Conservation (phyloP, 1,140 invertebrate genomes). For the Nixonia krombeini region DNA sequence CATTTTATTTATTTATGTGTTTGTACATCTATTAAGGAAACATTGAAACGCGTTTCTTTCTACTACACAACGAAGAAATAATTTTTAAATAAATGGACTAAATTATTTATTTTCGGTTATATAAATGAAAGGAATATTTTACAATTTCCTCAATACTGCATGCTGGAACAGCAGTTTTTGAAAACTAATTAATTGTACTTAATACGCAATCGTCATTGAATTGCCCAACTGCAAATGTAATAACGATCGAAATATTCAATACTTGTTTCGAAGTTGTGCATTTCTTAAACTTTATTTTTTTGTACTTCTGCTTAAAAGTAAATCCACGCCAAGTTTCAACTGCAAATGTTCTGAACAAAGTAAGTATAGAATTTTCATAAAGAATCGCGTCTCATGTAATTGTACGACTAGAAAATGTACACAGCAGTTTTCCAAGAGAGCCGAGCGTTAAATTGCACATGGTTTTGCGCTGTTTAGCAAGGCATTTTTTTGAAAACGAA, state of each 20-base stretch:
- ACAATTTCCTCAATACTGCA: background rate
- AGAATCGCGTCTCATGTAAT: background rate
- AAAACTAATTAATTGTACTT: no score
- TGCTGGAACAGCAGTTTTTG: no score
- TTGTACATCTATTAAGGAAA: no score
- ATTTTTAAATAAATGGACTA: no score
- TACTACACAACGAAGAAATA: no score
- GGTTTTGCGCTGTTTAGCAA: background rate
- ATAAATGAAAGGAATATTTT: background rate
- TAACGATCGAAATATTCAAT: background rate
- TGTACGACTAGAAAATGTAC: background rate
- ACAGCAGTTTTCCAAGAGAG: background rate
- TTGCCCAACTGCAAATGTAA: background rate
- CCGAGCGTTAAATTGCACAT: background rate
- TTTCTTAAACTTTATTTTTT: slow-evolving; percentile 4
- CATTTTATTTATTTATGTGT: no score
- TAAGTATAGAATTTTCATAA: background rate
- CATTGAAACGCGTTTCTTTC: no score
- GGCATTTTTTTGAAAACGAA: background rate
- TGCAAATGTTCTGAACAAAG: background rate
- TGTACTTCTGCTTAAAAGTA: slow-evolving; percentile 7
- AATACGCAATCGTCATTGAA: no score
- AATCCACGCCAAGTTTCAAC: background rate
- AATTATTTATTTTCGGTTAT: no score
- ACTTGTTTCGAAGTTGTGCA: background rate